These are phyloP conservation scores for Drosophila nigricruria DNA, from an alignment of 2,888 invertebrate genomes.

Conservation along the genomic window DNA sequence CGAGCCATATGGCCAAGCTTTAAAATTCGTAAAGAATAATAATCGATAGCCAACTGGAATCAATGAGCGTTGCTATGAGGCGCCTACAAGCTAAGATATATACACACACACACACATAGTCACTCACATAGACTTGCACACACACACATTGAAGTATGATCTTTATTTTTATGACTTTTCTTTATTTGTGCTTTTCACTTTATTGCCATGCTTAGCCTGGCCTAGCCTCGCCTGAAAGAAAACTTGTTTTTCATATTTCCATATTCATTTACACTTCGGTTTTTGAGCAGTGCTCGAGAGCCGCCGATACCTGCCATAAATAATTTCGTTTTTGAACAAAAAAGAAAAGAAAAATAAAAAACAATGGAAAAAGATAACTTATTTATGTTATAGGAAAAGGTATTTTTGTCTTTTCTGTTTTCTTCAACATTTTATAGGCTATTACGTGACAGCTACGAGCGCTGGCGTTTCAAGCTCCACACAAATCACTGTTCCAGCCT, in stretches of 20 bases:
- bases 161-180: slow-evolving; percentile 60
- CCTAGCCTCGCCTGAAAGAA: slow-evolving; percentile 34
- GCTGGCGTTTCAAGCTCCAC: slow-evolving; percentile 40
- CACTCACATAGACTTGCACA: slow-evolving; percentile 8
- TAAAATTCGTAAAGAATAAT: slow-evolving; percentile 35
- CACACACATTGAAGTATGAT: slow-evolving; percentile 27
- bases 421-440: slow-evolving; percentile 20
- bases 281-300: slow-evolving; percentile 24
- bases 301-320: slow-evolving; percentile 27
- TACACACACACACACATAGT: background rate
- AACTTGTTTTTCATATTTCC: slow-evolving; percentile 76
- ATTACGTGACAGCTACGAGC: slow-evolving; percentile 58
- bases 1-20: slow-evolving; percentile 32
- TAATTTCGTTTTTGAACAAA: slow-evolving; percentile 13
- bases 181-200: slow-evolving; percentile 67
- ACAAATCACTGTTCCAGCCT: slow-evolving; percentile 24
- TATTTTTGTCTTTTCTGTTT: slow-evolving; percentile 30
- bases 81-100: slow-evolving; percentile 44
- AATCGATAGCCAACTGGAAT: slow-evolving; percentile 33
- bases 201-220: slow-evolving; percentile 30
- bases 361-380: slow-evolving; percentile 26
- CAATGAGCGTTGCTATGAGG: slow-evolving; percentile 37
- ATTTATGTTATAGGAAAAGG: slow-evolving; percentile 16
- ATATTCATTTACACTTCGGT: slow-evolving; percentile 66
- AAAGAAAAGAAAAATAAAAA: background rate